A percentile compares a stretch with the other conserved stretches of the same genome.
These are phyloP conservation scores for Vicugna pacos DNA, from an alignment of 2,113 vertebrate species.

Conservation along the genomic window DNA sequence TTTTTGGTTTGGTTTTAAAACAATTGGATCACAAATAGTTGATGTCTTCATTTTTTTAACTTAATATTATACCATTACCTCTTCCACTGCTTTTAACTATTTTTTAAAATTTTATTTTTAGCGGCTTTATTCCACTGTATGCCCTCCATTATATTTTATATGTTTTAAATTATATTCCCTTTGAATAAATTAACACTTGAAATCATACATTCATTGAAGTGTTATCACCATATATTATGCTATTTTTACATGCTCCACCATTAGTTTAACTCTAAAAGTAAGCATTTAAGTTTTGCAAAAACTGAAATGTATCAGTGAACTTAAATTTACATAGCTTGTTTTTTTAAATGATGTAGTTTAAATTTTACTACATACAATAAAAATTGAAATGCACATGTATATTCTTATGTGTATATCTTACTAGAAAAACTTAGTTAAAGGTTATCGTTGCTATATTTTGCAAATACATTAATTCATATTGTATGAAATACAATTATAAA, in stretches of 20 bases:
- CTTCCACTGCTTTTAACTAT: not conserved
- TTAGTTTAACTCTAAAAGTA: not conserved
- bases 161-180: not conserved
- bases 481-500: not conserved
- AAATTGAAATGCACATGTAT: not conserved
- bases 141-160: not conserved
- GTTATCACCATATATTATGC: not conserved
- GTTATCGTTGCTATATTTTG: not conserved
- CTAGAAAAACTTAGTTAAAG: not conserved
- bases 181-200: constrained; percentile 9
- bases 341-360: constrained; percentile 4
- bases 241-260: not conserved
- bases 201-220: not conserved
- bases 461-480: not conserved
- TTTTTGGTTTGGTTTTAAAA: not conserved
- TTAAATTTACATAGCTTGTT: not conserved
- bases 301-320: not conserved
- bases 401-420: accelerated
- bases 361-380: not conserved
- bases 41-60: not conserved
- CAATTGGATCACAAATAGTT: not conserved
- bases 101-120: not conserved
- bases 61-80: not conserved
- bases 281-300: not conserved
- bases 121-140: not conserved